A percentile compares a stretch with the other conserved stretches of the same genome.
phyloP scores from a whole-genome alignment of 1,140 invertebrate species.

The Hestina assimilis region DNA sequence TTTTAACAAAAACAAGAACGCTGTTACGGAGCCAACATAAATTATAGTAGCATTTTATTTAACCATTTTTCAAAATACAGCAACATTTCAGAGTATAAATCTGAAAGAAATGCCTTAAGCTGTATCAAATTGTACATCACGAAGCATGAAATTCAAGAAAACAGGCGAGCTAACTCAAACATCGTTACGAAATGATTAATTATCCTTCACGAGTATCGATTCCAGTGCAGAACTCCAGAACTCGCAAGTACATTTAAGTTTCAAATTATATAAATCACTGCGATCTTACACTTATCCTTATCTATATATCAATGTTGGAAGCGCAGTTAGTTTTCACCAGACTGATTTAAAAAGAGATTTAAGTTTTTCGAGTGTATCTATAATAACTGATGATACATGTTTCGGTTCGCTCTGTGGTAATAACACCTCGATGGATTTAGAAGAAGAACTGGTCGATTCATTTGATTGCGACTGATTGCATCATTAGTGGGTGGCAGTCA shows the following conservation, averaged over 20 bases:
- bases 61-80: not conserved
- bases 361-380: too few species aligned
- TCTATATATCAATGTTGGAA: too few species aligned
- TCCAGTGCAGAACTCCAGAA: not conserved
- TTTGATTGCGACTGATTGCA: too few species aligned
- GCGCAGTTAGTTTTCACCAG: too few species aligned
- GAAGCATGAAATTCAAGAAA: conserved; percentile 2
- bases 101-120: conserved; percentile 21
- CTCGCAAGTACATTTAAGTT: conserved; percentile 11
- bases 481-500: too few species aligned
- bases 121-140: conserved; percentile 12
- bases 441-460: too few species aligned
- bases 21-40: too few species aligned
- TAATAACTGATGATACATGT: too few species aligned
- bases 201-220: conserved; percentile 7
- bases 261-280: conserved; percentile 8
- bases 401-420: too few species aligned
- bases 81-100: conserved; percentile 11
- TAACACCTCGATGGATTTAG: too few species aligned
- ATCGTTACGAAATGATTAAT: conserved; percentile 29
- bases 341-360: too few species aligned
- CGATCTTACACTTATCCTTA: not conserved
- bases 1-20: too few species aligned
- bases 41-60: not conserved
- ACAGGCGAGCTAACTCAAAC: conserved; percentile 21